A percentile compares a stretch with the other conserved stretches of the same genome.
Evolutionary conservation across 2,113 vertebrate genomes (phyloP).

Genomic region (Pseudois nayaur): DNA sequence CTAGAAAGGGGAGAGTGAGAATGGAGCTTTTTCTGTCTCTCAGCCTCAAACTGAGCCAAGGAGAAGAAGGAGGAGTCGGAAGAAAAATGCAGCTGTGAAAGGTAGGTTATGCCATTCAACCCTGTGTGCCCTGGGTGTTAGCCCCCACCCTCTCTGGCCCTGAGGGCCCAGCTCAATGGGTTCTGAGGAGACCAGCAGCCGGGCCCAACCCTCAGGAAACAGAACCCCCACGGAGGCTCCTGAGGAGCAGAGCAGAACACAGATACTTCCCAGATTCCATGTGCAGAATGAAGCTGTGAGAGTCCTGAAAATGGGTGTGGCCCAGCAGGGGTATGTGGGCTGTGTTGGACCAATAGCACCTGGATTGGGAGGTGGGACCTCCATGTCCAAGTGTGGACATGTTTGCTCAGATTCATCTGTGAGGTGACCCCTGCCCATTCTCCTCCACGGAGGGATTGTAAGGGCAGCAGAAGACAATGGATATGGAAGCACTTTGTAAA

Average conservation of each 20-base stretch:
- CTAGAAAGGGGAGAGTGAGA: background rate
- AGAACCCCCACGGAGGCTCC: background rate
- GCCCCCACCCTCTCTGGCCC: background rate
- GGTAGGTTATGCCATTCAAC: background rate
- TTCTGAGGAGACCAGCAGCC: accelerated
- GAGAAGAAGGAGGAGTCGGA: background rate
- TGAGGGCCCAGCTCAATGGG: background rate
- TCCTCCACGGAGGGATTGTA: background rate
- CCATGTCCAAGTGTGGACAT: no score
- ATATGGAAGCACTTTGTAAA: background rate
- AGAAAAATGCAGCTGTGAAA: background rate
- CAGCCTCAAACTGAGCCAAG: background rate
- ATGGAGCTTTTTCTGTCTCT: background rate
- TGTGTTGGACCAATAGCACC: accelerated
- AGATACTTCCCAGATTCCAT: background rate
- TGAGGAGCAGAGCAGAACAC: background rate
- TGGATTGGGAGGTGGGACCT: background rate
- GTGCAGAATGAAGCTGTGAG: background rate
- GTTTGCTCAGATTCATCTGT: background rate
- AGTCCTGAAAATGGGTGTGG: no score
- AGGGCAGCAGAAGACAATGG: background rate
- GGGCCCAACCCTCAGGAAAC: background rate
- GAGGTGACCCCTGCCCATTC: background rate
- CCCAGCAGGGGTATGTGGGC: background rate
- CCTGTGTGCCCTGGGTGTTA: no score